Evolutionary conservation across 2,113 vertebrate species (phyloP), one percentile per base, ranked within the genome.

Genomic region (Poecile atricapillus): DNA sequence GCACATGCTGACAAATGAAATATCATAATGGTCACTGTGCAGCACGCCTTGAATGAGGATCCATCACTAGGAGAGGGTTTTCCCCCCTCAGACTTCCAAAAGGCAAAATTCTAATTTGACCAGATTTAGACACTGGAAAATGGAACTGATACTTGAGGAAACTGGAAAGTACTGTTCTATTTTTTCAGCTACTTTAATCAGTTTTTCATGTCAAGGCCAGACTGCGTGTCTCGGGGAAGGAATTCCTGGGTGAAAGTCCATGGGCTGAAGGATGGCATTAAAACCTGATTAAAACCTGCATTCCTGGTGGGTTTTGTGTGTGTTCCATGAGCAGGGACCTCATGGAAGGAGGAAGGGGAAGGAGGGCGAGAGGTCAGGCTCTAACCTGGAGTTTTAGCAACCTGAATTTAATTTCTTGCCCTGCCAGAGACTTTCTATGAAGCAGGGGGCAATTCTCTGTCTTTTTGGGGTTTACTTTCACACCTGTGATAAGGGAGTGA

Each of bases 1-100:
- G 89, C 28, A 62, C 63, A 79, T 41, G 69, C 87, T 87, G 93
- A 95, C 84, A 93, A 94, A 94, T 87, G 89, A 91, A 95, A 94
- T 63, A 85, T 63, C 74, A 58, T 22, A 88, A 77, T 46, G 78
- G 86, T 39, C 71, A 43, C 68, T 68, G 47, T 69, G 69, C 53
- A 85, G 84, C 91, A 79, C 0, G 3, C 50, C 71, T 56, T 21
- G 30, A 86, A 58, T 8, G 56, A 77, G 18, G 16, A 49, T 37
- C 67, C 55, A 65, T 65, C 35, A 68, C 33, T 15, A 46, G 44
- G 76, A 81, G 22, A 20, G 21, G 15, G 8, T 5, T 21, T 43
- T 31, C 16, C 53, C 39, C 37, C 35, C 18, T 65, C 52, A 65
- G 62, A 63, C 31, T 75, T 92, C 39, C 79, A 92, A 55, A 85